Percentiles rank a stretch among this genome's conserved stretches.
Conservation (phyloP, 2,113 vertebrate species). For the Bothrops jararaca region DNA sequence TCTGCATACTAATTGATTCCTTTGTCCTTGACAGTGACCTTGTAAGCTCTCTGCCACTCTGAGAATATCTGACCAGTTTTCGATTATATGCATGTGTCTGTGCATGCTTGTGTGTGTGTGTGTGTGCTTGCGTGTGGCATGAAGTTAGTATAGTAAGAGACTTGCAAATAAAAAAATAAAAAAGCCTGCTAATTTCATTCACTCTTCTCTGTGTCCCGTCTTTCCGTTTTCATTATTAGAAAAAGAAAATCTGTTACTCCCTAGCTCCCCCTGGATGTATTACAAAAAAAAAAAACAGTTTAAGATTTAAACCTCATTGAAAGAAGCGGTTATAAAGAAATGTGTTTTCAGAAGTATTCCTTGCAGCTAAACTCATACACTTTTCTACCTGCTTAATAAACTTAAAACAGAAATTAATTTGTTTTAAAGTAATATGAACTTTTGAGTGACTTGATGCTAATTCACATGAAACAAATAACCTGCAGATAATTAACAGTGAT, state of each 20-base stretch:
- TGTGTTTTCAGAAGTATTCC: conserved; percentile 58
- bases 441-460: neutral
- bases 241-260: conserved; percentile 65
- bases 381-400: neutral
- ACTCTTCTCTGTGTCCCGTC: conserved; percentile 51
- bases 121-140: neutral
- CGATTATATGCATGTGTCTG: conserved; percentile 64
- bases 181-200: conserved; percentile 50
- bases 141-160: conserved; percentile 2
- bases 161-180: conserved; percentile 32
- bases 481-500: conserved; percentile 8
- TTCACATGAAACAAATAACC: neutral
- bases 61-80: conserved; percentile 64
- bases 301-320: conserved; percentile 45
- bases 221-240: conserved; percentile 49
- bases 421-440: conserved; percentile 13
- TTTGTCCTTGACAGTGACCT: conserved; percentile 88
- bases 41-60: conserved; percentile 70
- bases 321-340: conserved; percentile 12
- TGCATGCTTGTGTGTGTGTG: neutral
- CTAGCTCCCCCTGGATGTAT: conserved; percentile 74
- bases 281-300: conserved; percentile 45
- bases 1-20: conserved; percentile 94
- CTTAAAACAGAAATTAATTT: conserved; percentile 32
- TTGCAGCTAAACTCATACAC: conserved; percentile 24